Evolutionary conservation across 2,888 invertebrate species (phyloP).

Genomic region (Entomobrya proxima): DNA sequence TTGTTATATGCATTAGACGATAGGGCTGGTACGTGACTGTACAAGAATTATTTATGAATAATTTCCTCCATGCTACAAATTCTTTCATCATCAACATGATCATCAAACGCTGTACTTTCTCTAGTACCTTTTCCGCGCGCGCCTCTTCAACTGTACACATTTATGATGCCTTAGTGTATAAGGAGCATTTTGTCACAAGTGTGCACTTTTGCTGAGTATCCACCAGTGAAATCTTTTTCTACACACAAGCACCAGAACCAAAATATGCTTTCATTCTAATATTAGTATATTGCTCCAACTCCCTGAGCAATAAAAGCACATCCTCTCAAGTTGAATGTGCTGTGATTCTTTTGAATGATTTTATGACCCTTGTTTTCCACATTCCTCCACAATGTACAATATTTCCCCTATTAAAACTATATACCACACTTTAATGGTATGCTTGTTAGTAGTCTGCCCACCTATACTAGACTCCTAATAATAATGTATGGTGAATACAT

Average conservation of each 20-base stretch:
- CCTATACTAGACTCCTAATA: too few species aligned
- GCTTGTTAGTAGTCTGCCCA: too few species aligned
- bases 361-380: conserved; percentile 63
- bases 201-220: too few species aligned
- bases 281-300: not conserved
- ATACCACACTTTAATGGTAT: not conserved
- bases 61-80: conserved; percentile 50
- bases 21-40: conserved; percentile 57
- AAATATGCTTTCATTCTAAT: not conserved
- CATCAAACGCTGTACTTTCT: not conserved
- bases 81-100: conserved; percentile 10
- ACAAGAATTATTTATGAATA: conserved; percentile 66
- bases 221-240: too few species aligned
- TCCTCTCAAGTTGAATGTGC: conserved; percentile 39
- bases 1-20: conserved; percentile 23
- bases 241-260: not conserved
- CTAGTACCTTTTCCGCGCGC: not conserved
- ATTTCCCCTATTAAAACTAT: not conserved
- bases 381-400: conserved; percentile 30
- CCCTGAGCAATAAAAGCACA: conserved; percentile 42
- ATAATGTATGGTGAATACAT: conserved; percentile 4
- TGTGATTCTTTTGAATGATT: conserved; percentile 63
- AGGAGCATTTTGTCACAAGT: too few species aligned
- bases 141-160: not conserved
- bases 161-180: too few species aligned